phyloP scores from a whole-genome alignment of 2,113 vertebrate genomes.

The Melanostigma gelatinosum region DNA sequence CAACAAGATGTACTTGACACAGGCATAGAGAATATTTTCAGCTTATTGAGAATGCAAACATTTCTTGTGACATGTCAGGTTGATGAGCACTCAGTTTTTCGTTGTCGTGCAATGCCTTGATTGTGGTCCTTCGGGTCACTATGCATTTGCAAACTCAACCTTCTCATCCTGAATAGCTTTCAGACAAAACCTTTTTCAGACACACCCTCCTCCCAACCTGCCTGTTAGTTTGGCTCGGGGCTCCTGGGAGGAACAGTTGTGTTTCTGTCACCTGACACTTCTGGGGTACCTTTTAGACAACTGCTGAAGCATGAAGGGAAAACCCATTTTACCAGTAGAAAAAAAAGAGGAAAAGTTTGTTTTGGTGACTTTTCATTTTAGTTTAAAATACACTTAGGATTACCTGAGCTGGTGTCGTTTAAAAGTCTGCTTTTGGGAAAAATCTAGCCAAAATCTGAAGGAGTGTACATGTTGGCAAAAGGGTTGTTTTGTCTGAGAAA shows the following conservation, averaged over 20 bases:
- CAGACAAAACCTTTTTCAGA: background rate
- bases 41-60: background rate
- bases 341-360: background rate
- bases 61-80: conserved; percentile 15
- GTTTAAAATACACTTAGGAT: background rate
- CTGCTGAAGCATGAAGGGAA: background rate
- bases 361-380: background rate
- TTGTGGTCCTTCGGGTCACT: background rate
- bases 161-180: background rate
- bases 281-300: background rate
- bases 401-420: background rate
- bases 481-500: conserved; percentile 10
- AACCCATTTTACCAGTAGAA: background rate
- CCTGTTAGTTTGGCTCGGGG: background rate
- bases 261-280: conserved; percentile 25
- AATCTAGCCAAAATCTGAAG: background rate
- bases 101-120: background rate
- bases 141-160: background rate
- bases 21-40: background rate
- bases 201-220: background rate
- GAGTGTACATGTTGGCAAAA: background rate
- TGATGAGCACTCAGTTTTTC: conserved; percentile 16
- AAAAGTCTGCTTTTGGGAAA: background rate
- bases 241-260: background rate
- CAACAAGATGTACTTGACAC: background rate